Conservation (phyloP, 2,888 invertebrate genomes). For the Hyalella azteca region DNA sequence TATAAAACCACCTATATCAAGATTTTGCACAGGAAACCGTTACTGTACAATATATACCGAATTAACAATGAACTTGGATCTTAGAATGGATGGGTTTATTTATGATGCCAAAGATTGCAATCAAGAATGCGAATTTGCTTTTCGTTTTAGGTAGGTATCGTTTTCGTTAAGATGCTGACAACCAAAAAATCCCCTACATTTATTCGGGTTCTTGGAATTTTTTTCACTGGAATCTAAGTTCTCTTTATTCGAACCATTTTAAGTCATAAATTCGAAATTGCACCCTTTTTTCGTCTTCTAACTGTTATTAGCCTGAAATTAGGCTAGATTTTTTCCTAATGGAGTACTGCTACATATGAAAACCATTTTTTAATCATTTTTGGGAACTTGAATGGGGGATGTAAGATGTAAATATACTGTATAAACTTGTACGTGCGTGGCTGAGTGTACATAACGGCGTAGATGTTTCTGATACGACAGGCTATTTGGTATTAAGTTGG, state of each 20-base stretch:
- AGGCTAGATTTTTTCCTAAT: too few species aligned
- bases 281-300: too few species aligned
- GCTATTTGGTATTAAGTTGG: not conserved
- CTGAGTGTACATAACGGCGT: not conserved
- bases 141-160: conserved; percentile 8
- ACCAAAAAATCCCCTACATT: conserved; percentile 11
- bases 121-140: conserved; percentile 1
- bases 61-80: not conserved
- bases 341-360: too few species aligned
- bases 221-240: too few species aligned
- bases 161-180: not conserved
- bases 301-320: too few species aligned
- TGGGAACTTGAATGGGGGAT: not conserved
- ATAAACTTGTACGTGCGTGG: not conserved
- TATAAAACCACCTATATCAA: too few species aligned
- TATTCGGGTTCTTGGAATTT: not conserved
- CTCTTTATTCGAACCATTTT: too few species aligned
- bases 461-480: not conserved
- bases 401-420: not conserved
- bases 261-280: too few species aligned
- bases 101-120: conserved; percentile 32
- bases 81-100: not conserved
- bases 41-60: not conserved
- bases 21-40: too few species aligned
- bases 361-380: too few species aligned